Evolutionary conservation across 1,140 invertebrate genomes (phyloP).

Genomic region (Babylonia areolata): DNA sequence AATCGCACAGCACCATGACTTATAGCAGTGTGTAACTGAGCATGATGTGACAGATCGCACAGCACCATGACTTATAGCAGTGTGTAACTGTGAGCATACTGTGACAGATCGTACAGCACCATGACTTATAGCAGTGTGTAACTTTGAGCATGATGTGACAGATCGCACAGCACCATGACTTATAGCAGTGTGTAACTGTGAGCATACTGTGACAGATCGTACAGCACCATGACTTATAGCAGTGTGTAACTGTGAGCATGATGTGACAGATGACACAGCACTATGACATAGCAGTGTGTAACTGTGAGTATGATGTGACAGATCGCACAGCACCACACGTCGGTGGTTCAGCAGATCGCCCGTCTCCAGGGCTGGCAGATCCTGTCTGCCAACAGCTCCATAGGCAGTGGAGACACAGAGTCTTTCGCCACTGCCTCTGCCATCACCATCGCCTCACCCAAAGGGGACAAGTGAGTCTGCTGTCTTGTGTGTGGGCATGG

Average conservation of each 20-base stretch:
- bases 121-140: constrained; percentile 81
- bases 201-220: background rate
- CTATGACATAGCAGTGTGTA: background rate
- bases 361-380: constrained; percentile 96
- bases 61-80: background rate
- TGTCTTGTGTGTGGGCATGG: no score
- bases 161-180: constrained; percentile 83
- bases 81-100: background rate
- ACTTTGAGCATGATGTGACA: constrained; percentile 83
- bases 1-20: background rate
- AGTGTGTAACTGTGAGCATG: background rate
- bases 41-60: constrained; percentile 23
- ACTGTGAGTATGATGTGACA: constrained; percentile 51
- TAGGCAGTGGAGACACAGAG: constrained; percentile 92
- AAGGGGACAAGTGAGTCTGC: constrained; percentile 82
- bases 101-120: constrained; percentile 89
- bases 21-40: background rate
- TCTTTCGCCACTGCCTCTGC: constrained; percentile 90
- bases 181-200: background rate
- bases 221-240: background rate
- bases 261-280: background rate
- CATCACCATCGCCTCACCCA: constrained; percentile 90
- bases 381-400: constrained; percentile 84
- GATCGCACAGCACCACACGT: constrained; percentile 95
- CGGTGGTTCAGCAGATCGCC: constrained; percentile 89